Evolutionary conservation across 2,113 vertebrate genomes (phyloP).

Genomic region (Peromyscus californicus): DNA sequence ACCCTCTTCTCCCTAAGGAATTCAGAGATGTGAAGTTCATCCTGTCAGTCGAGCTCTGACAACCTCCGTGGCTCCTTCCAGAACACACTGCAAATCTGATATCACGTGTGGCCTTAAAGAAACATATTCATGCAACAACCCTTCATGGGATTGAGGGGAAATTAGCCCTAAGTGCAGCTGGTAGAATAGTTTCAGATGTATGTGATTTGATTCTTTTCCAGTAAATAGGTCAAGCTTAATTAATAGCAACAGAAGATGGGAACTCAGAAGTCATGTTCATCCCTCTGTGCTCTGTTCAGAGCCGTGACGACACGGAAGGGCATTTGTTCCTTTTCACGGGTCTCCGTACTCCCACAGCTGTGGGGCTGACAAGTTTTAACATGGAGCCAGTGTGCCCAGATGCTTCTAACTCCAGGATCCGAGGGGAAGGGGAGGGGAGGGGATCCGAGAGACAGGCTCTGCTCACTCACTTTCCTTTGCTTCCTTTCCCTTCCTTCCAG

Average conservation of each 20-base stretch:
- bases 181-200: not conserved
- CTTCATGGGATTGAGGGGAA: not conserved
- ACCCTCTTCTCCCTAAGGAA: not conserved
- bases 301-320: not conserved
- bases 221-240: not conserved
- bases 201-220: not conserved
- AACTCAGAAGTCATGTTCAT: not conserved
- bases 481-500: too few species aligned
- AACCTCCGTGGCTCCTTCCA: rapidly evolving
- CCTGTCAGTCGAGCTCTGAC: rapidly evolving
- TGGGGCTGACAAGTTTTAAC: not conserved
- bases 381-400: not conserved
- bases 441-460: not conserved
- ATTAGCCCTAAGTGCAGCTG: not conserved
- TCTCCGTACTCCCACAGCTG: rapidly evolving
- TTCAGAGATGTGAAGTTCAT: not conserved
- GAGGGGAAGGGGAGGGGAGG: not conserved
- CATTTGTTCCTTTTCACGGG: not conserved
- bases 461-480: not conserved
- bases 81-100: not conserved
- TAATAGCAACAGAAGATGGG: not conserved
- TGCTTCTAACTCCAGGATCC: not conserved
- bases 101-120: not conserved
- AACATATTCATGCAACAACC: not conserved
- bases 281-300: not conserved